Evolutionary conservation across 2,888 invertebrate species (phyloP), one percentile per base, ranked within the genome.

Genomic region (Macrostomum cliftonense): DNA sequence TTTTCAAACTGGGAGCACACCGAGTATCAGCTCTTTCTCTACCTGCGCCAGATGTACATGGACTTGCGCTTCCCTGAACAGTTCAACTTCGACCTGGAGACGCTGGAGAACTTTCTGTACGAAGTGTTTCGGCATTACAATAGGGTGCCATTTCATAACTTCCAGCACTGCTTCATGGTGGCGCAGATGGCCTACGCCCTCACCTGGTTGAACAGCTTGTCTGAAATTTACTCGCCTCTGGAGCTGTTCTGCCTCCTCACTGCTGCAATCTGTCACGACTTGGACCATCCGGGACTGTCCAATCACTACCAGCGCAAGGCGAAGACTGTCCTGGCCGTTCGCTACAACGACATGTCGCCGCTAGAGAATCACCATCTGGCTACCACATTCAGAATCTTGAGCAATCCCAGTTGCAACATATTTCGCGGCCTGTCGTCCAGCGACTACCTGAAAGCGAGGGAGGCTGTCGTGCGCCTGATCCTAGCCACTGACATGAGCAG

Each of bases 1-100:
- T 83, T 83, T 70, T 82, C 83, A 71, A 81, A 81, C 52, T 78
- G 80, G 70, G 80, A 81, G 60, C 83, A 82, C 81, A 78, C 81
- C 58, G 83, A 83, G 68, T 79, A 81, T 56, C 82, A 83, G 67
- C 77, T 83, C 54, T 74, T 83, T 44, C 73, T 81, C 53, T 75
- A 83, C 58, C 74, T 83, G 61, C 79, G 82, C 68, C 81, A 80
- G 61, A 83, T 83, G 82, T 83, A 79, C 73, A 73, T 80, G 58
- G 82, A 83, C 67, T 75, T 82, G 63, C 40, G 19, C 17, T 16
- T 17, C 9, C 17, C 16, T 9, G 40, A 40, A 20, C 28, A n/a
- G 20, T 19, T 45, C n/a, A 17, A 43, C 13, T 49, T 57, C 20
- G 50, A 55, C 52, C 19, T 58, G 36, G 44, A 43, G 16, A 48